Percentiles rank a stretch among this genome's conserved stretches.
These are phyloP conservation scores for Spodoptera litura DNA, from an alignment of 1,140 invertebrate species.

Conservation along the genomic window DNA sequence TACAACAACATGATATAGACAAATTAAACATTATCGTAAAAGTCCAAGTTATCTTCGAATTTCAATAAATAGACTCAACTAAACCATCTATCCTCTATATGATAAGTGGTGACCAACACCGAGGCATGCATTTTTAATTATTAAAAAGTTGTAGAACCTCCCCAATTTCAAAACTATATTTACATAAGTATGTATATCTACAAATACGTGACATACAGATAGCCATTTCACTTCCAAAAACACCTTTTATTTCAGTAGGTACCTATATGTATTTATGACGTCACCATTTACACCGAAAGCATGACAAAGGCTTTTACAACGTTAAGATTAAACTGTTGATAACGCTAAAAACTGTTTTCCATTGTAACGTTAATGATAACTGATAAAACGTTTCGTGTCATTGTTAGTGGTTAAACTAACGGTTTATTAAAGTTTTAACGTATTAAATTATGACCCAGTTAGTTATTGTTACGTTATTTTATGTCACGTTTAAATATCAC, in stretches of 20 bases:
- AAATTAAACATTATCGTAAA: too few relatives aligned
- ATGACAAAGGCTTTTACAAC: conserved; percentile 30
- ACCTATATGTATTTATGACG: neutral
- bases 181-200: too few relatives aligned
- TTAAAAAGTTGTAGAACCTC: too few relatives aligned
- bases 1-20: too few relatives aligned
- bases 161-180: too few relatives aligned
- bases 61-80: too few relatives aligned
- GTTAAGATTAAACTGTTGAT: conserved; percentile 14
- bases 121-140: too few relatives aligned
- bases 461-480: neutral
- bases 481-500: too few relatives aligned
- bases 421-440: conserved; percentile 6
- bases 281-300: conserved; percentile 5
- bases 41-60: too few relatives aligned
- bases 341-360: conserved; percentile 19
- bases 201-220: too few relatives aligned
- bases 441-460: neutral
- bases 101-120: too few relatives aligned
- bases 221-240: neutral
- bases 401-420: conserved; percentile 13
- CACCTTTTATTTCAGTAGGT: neutral
- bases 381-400: conserved; percentile 14
- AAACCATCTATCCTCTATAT: too few relatives aligned
- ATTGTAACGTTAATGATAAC: conserved; percentile 12